These are phyloP conservation scores for Heliconius hewitsoni DNA, from an alignment of 1,140 invertebrate genomes.

Conservation along the genomic window DNA sequence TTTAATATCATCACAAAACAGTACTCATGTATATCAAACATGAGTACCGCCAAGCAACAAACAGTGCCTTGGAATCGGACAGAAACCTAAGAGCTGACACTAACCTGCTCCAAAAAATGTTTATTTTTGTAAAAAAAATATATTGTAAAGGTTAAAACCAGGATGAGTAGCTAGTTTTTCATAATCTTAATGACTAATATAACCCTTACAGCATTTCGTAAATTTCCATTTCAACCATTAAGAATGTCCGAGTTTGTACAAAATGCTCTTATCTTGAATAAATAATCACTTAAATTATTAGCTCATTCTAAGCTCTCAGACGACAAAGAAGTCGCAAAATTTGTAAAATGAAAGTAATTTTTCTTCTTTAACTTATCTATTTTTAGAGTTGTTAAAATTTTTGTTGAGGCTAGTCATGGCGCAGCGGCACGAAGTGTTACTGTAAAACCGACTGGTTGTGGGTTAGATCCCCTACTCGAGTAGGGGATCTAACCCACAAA, in stretches of 20 bases:
- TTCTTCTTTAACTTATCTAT: conserved; percentile 18
- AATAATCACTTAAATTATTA: conserved; percentile 47
- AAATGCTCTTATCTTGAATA: conserved; percentile 45
- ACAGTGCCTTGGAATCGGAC: too few species aligned
- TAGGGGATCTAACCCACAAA: too few species aligned
- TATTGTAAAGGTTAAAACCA: too few species aligned
- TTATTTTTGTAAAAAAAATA: too few species aligned
- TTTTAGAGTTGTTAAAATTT: neutral
- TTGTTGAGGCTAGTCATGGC: neutral
- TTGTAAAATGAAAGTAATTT: conserved; percentile 29
- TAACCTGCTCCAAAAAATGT: too few species aligned
- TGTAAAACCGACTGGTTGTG: too few species aligned
- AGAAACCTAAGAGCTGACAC: too few species aligned
- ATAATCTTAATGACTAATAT: neutral
- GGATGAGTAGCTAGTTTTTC: neutral
- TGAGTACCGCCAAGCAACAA: too few species aligned
- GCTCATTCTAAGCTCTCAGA: conserved; percentile 31
- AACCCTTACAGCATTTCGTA: conserved; percentile 26
- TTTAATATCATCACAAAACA: too few species aligned
- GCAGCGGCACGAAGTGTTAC: too few species aligned
- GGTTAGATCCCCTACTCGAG: too few species aligned
- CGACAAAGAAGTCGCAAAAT: conserved; percentile 32
- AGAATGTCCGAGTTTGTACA: conserved; percentile 35
- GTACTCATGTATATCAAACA: too few species aligned
- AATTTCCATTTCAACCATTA: conserved; percentile 33